These are phyloP conservation scores for Anoncus sp. DNA, from an alignment of 2,888 invertebrate genomes.

Conservation along the genomic window DNA sequence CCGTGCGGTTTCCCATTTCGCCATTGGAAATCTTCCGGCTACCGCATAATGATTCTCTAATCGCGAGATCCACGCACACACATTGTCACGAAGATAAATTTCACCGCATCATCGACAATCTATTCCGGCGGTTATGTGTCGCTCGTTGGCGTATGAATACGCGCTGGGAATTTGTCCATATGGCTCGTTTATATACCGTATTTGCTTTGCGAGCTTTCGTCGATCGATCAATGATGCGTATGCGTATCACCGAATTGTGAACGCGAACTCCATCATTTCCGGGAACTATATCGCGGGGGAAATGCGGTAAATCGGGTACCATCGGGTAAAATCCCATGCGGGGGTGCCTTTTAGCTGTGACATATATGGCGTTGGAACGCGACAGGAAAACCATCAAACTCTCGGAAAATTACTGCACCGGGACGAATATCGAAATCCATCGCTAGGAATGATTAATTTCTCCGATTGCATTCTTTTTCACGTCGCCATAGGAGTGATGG, in stretches of 20 bases:
- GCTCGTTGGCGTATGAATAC: slow-evolving; percentile 19
- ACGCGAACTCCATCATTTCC: slow-evolving; percentile 60
- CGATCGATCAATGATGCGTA: slow-evolving; percentile 32
- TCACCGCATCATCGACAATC: slow-evolving; percentile 39
- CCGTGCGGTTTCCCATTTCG: neutral
- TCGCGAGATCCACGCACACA: too few relatives aligned
- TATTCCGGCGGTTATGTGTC: slow-evolving; percentile 20
- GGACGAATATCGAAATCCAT: slow-evolving; percentile 14
- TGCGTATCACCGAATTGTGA: slow-evolving; percentile 43
- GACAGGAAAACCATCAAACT: slow-evolving; percentile 6
- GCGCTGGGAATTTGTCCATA: slow-evolving; percentile 30
- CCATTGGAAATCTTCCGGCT: slow-evolving; percentile 24
- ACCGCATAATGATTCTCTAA: slow-evolving; percentile 29
- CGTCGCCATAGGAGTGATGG: neutral
- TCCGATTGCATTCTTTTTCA: slow-evolving; percentile 44
- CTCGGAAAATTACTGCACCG: slow-evolving; percentile 13
- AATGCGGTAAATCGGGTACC: slow-evolving; percentile 46
- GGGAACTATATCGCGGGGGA: slow-evolving; percentile 39
- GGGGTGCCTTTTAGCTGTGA: slow-evolving; percentile 8
- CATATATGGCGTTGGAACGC: neutral
- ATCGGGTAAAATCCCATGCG: neutral
- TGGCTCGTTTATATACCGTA: neutral
- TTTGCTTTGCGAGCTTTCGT: neutral
- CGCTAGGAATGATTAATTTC: slow-evolving; percentile 44
- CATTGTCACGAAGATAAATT: slow-evolving; percentile 24